Evolutionary conservation across 1,140 invertebrate genomes (phyloP).

Genomic region (Gonioctena quinquepunctata): DNA sequence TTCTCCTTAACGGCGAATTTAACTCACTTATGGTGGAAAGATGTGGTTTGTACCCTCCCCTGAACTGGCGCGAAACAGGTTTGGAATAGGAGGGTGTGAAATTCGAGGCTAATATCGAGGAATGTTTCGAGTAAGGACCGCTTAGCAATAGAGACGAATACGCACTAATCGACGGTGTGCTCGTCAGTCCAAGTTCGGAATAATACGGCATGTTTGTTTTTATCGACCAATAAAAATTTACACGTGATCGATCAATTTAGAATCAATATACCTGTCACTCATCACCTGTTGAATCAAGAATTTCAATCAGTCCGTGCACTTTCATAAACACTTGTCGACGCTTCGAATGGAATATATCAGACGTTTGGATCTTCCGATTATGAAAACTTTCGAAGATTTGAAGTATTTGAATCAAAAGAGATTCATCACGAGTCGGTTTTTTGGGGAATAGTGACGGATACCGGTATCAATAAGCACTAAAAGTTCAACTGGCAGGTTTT

Average conservation of each 20-base stretch:
- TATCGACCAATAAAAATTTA: conserved; percentile 25
- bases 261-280: background rate
- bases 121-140: conserved; percentile 63
- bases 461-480: conserved; percentile 27
- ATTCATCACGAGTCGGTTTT: too few species aligned
- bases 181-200: conserved; percentile 60
- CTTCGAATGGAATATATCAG: too few species aligned
- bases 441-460: background rate
- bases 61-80: background rate
- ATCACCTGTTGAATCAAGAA: background rate
- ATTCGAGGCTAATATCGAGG: conserved; percentile 57
- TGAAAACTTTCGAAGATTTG: too few species aligned
- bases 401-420: too few species aligned
- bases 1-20: conserved; percentile 54
- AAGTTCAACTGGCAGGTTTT: conserved; percentile 39
- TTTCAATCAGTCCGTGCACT: background rate
- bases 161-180: conserved; percentile 55
- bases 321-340: background rate
- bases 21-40: conserved; percentile 74
- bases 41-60: conserved; percentile 67
- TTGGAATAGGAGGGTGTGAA: conserved; percentile 10
- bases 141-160: conserved; percentile 54
- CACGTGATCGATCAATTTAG: conserved; percentile 26
- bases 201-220: conserved; percentile 61
- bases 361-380: too few species aligned